phyloP scores from a whole-genome alignment of 2,113 vertebrate species.

The Paraplagusia blochii region DNA sequence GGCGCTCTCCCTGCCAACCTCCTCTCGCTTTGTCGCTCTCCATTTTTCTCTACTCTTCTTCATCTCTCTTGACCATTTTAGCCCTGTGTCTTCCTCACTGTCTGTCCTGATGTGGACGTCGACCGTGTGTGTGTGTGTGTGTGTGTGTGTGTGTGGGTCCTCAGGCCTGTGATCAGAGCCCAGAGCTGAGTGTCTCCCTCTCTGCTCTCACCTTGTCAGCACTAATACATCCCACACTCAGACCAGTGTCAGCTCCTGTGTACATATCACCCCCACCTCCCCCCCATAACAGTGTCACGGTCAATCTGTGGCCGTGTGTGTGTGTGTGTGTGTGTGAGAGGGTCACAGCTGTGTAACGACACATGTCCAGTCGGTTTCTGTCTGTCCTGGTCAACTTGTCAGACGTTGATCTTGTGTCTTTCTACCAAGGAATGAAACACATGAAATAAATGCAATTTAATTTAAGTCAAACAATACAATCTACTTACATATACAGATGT shows the following conservation, averaged over 20 bases:
- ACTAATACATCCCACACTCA: conserved; percentile 67
- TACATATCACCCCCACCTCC: conserved; percentile 64
- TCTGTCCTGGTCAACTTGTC: conserved; percentile 6
- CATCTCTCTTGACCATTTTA: conserved; percentile 30
- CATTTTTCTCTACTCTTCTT: background rate
- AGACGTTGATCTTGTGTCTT: conserved; percentile 6
- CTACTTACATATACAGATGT: too few relatives aligned
- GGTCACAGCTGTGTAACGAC: background rate
- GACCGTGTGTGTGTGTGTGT: conserved; percentile 63
- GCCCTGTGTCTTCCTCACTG: conserved; percentile 4
- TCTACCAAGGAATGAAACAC: conserved; percentile 8
- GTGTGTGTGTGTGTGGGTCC: too few relatives aligned
- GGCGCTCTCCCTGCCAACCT: conserved; percentile 6
- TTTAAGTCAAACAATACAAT: too few relatives aligned
- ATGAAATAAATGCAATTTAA: background rate
- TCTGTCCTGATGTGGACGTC: conserved; percentile 64
- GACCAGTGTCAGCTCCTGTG: conserved; percentile 61
- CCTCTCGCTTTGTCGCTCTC: conserved; percentile 19
- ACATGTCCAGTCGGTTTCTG: conserved; percentile 9
- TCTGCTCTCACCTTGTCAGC: conserved; percentile 68
- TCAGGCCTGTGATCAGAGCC: conserved; percentile 67
- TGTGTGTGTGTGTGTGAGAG: background rate
- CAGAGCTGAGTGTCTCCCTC: conserved; percentile 43
- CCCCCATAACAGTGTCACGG: conserved; percentile 49
- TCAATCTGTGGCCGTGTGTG: conserved; percentile 48